These are phyloP conservation scores for Megalops cyprinoides DNA, from an alignment of 2,797 vertebrate genomes.

Conservation along the genomic window DNA sequence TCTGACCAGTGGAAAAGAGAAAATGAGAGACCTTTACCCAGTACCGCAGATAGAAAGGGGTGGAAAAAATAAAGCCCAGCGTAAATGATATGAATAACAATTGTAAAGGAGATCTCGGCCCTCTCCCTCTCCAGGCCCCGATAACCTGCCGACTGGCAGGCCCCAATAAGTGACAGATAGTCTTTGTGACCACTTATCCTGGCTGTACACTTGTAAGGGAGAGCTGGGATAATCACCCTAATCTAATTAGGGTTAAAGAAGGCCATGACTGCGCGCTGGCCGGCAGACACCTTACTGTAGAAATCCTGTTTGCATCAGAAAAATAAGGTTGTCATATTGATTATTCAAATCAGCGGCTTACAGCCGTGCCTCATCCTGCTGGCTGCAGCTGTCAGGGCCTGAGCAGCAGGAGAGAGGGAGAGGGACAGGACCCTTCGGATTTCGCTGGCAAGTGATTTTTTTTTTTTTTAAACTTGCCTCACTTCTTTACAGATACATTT, in stretches of 20 bases:
- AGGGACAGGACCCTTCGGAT: neutral
- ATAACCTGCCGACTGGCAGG: constrained; percentile 88
- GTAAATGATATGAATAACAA: constrained; percentile 96
- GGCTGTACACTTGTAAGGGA: constrained; percentile 97
- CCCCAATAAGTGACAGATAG: constrained; percentile 87
- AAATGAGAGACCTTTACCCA: constrained; percentile 49
- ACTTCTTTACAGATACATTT: neutral
- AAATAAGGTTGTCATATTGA: constrained; percentile 99
- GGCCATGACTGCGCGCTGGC: constrained; percentile 97
- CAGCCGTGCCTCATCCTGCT: constrained; percentile 77
- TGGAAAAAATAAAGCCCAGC: constrained; percentile 74
- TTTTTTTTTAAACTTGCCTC: constrained; percentile 7
- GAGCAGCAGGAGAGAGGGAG: constrained; percentile 61
- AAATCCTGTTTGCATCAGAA: constrained; percentile 97
- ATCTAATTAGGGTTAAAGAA: constrained; percentile 99
- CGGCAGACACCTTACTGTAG: constrained; percentile 87
- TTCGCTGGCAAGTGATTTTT: neutral
- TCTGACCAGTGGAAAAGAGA: constrained; percentile 8
- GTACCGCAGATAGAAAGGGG: constrained; percentile 52
- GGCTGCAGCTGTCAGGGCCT: constrained; percentile 82
- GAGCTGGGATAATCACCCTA: constrained; percentile 98
- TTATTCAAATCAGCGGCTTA: constrained; percentile 92
- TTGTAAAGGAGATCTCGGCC: constrained; percentile 77
- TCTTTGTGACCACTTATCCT: constrained; percentile 97
- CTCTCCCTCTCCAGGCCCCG: constrained; percentile 78